Conservation (phyloP, 2,888 invertebrate species). For the Volucella inflata region DNA sequence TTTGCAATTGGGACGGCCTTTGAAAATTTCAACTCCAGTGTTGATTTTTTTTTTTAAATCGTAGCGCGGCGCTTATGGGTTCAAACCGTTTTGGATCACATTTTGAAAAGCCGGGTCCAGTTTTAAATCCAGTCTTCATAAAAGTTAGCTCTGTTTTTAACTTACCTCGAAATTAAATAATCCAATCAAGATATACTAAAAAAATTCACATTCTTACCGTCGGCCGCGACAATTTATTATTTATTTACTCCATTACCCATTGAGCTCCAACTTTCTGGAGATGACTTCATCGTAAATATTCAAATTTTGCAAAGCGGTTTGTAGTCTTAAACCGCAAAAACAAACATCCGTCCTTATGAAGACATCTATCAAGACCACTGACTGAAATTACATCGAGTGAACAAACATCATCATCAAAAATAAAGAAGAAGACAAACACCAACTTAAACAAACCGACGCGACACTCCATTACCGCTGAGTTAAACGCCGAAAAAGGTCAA, state of each 20-base stretch:
- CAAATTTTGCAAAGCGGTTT: conserved; percentile 5
- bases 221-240: not conserved
- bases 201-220: too few species aligned
- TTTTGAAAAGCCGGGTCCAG: too few species aligned
- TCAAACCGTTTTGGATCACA: too few species aligned
- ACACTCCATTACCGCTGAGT: conserved; percentile 1
- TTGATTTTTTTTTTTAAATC: too few species aligned
- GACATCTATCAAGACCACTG: conserved; percentile 34
- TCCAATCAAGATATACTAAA: too few species aligned
- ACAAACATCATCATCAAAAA: not conserved
- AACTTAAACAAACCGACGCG: conserved; percentile 8
- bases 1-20: too few species aligned
- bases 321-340: not conserved
- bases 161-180: too few species aligned
- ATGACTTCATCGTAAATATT: conserved; percentile 25
- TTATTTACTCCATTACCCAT: not conserved
- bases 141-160: too few species aligned
- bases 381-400: conserved; percentile 11
- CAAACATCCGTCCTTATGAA: conserved; percentile 6
- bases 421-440: conserved; percentile 13
- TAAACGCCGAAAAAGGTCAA: conserved; percentile 56
- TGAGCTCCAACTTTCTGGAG: not conserved
- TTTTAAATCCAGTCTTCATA: too few species aligned
- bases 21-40: too few species aligned
- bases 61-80: too few species aligned